These are phyloP conservation scores for Cryptops parisi DNA, from an alignment of 2,888 invertebrate species.

Conservation along the genomic window DNA sequence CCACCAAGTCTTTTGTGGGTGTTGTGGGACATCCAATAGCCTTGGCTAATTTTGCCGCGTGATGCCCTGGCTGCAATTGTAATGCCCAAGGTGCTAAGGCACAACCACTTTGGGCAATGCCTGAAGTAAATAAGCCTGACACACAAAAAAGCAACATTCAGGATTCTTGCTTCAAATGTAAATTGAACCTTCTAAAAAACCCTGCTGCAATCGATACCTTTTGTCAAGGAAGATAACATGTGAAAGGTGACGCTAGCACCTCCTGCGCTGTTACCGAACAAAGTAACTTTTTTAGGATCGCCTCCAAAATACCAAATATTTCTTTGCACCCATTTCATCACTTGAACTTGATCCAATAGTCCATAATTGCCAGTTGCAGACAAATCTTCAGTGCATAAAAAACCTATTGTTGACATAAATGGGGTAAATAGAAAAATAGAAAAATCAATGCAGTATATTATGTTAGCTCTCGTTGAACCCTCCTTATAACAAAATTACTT, in stretches of 20 bases:
- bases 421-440: background rate
- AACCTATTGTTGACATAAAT: slow-evolving; percentile 36
- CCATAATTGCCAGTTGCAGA: slow-evolving; percentile 50
- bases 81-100: slow-evolving; percentile 38
- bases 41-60: slow-evolving; percentile 26
- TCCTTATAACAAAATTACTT: no score
- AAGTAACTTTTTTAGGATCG: slow-evolving; percentile 36
- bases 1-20: slow-evolving; percentile 24
- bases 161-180: no score
- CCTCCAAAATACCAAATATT: slow-evolving; percentile 40
- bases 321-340: slow-evolving; percentile 39
- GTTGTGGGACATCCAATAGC: slow-evolving; percentile 25
- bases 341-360: slow-evolving; percentile 37
- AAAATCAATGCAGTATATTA: no score
- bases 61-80: slow-evolving; percentile 28
- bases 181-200: background rate
- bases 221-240: background rate
- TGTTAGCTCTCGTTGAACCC: no score
- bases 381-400: slow-evolving; percentile 44
- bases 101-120: slow-evolving; percentile 41
- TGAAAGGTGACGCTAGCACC: slow-evolving; percentile 27
- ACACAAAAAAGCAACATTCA: no score
- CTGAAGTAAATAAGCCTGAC: slow-evolving; percentile 35
- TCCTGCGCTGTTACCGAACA: slow-evolving; percentile 42
- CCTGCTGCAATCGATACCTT: background rate